phyloP scores from a whole-genome alignment of 2,113 vertebrate genomes.

The Suricata suricatta region DNA sequence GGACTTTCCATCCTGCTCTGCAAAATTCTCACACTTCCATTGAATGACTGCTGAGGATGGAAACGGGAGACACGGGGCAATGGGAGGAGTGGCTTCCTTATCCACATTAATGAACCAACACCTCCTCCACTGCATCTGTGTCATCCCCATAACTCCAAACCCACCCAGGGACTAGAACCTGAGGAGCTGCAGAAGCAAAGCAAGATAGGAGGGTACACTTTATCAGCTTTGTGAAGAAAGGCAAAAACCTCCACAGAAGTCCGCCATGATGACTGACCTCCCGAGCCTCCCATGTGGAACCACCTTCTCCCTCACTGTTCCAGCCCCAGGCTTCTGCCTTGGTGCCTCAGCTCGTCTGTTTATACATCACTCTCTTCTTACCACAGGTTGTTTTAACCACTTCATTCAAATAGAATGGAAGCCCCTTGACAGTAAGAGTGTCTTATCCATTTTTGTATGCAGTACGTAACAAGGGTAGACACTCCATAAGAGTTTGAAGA shows the following conservation, averaged over 20 bases:
- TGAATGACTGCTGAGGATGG: not conserved
- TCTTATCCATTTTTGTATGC: not conserved
- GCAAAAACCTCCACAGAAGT: not conserved
- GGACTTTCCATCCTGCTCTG: not conserved
- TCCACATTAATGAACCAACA: not conserved
- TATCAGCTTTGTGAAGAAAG: not conserved
- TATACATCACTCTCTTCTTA: not conserved
- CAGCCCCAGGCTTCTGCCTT: not conserved
- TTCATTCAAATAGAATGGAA: not conserved
- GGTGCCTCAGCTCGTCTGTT: not conserved
- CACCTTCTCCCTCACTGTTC: not conserved
- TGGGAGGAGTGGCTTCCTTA: not conserved
- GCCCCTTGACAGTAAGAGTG: not conserved
- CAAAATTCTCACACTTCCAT: not conserved
- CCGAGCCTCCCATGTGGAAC: not conserved
- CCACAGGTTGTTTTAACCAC: not conserved
- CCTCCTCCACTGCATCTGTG: not conserved
- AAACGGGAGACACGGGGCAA: not conserved
- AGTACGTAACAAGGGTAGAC: not conserved
- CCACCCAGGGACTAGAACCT: not conserved
- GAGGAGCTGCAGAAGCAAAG: not conserved
- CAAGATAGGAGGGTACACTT: accelerated
- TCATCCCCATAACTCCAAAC: not conserved
- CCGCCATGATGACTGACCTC: not conserved
- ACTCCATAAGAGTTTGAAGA: not conserved